phyloP scores from a whole-genome alignment of 2,113 vertebrate genomes.

The Menura novaehollandiae region DNA sequence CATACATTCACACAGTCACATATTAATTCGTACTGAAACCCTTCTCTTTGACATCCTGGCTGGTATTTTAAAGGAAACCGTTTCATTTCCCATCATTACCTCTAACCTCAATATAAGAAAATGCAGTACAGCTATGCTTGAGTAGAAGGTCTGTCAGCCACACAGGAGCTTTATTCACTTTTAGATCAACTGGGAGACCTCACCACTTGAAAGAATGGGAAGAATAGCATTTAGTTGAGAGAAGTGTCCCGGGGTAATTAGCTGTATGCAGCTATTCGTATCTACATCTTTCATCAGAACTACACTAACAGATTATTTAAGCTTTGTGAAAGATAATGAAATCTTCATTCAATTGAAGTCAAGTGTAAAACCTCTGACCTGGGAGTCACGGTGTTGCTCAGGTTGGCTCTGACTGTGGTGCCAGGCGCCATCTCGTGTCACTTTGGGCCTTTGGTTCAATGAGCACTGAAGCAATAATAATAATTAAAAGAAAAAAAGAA shows the following conservation, averaged over 20 bases:
- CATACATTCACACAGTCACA: neutral
- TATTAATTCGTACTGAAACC: neutral
- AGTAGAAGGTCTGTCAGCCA: neutral
- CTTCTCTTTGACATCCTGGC: neutral
- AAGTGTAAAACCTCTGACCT: neutral
- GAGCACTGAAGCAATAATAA: neutral
- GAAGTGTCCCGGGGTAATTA: neutral
- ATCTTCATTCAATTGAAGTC: neutral
- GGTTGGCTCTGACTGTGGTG: neutral
- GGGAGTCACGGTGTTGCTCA: neutral
- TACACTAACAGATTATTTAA: neutral
- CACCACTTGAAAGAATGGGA: neutral
- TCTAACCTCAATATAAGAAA: neutral
- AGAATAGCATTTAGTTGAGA: neutral
- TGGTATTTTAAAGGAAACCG: neutral
- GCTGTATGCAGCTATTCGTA: neutral
- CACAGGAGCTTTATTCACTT: neutral
- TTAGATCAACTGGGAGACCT: neutral
- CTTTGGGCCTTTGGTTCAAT: neutral
- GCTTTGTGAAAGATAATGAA: neutral
- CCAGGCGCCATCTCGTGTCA: constrained; percentile 49
- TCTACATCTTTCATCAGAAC: neutral
- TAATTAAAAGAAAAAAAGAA: neutral
- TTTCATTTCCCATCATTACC: neutral
- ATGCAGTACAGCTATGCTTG: neutral